Evolutionary conservation across 2,113 vertebrate genomes (phyloP), one percentile per base, ranked within the genome.

Genomic region (Upupa epops): DNA sequence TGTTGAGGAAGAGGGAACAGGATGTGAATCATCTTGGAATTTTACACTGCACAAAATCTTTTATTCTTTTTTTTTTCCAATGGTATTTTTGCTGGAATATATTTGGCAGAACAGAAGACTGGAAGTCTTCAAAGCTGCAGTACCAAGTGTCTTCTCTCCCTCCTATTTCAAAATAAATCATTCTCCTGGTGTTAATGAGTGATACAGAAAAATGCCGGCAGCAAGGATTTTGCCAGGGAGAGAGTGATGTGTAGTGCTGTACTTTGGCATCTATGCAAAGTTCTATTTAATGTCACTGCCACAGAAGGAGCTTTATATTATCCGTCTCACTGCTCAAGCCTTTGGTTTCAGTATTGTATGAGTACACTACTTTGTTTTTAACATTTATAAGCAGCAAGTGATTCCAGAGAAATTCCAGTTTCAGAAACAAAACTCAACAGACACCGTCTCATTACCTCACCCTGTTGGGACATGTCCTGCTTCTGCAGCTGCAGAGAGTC

Each of bases 281-380:
- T 94, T 96, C 93, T 96, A 79, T 96, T 96, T 96, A 96, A 96
- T 92, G 95, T 83, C 84, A 65, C 81, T 92, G 92, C 92, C 92
- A 94, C 93, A 95, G 96, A 95, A 96, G 93, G 91, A 91, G 90
- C 95, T 95, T 96, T 96, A 92, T 96, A 85, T 96, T 93, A 95
- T 93, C 95, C 93, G 71, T 96, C 95, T 93, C 81, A 56, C 88
- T 87, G 95, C 86, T 94, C 73, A 82, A 73, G 83, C 81, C 74
- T 59, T 96, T 95, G 93, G 89, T 89, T 84, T 94, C 59, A 0
- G 74, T 75, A 48, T 87, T 96, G 92, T 93, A 56, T 79, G 94
- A 94, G 89, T 90, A 94, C 82, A 59, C 86, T 89, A 24, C 56
- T 84, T 95, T 42, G 40, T 42, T 42, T 89, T 95, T 95, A 86